Percentiles rank a stretch among this genome's conserved stretches.
These are phyloP conservation scores for Nasonovia ribisnigri DNA, from an alignment of 2,888 invertebrate species.

Conservation along the genomic window DNA sequence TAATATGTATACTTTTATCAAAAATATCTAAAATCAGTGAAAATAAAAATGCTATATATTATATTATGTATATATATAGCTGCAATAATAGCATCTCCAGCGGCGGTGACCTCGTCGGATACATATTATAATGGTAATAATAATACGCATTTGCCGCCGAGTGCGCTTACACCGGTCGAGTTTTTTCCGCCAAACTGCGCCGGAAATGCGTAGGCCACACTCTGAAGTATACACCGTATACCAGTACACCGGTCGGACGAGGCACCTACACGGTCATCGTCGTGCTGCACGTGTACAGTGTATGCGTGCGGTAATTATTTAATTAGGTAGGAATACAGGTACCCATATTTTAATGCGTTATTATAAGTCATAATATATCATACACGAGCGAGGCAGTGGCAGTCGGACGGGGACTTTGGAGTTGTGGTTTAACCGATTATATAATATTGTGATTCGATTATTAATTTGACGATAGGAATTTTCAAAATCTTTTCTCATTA, in stretches of 20 bases:
- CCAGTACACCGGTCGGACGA: neutral
- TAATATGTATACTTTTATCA: no score
- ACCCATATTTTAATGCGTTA: neutral
- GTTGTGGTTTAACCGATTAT: neutral
- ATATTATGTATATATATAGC: neutral
- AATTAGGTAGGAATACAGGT: neutral
- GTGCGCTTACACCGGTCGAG: neutral
- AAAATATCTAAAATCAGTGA: no score
- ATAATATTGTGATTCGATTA: neutral
- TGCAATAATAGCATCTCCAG: neutral
- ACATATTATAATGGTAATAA: neutral
- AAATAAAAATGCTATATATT: no score
- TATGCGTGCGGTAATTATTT: neutral
- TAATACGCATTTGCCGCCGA: neutral
- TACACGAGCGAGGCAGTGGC: neutral
- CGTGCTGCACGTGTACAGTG: neutral
- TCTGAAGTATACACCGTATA: neutral
- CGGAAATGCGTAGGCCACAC: constrained; percentile 42
- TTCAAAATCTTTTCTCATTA: neutral
- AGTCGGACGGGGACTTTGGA: neutral
- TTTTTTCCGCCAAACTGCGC: neutral
- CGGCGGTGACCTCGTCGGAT: neutral
- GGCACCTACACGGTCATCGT: constrained; percentile 19
- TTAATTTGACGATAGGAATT: neutral
- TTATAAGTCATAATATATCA: neutral